Percentiles rank a stretch among this genome's conserved stretches.
Conservation (phyloP, 2,888 invertebrate species). For the Rotaria macrura region DNA sequence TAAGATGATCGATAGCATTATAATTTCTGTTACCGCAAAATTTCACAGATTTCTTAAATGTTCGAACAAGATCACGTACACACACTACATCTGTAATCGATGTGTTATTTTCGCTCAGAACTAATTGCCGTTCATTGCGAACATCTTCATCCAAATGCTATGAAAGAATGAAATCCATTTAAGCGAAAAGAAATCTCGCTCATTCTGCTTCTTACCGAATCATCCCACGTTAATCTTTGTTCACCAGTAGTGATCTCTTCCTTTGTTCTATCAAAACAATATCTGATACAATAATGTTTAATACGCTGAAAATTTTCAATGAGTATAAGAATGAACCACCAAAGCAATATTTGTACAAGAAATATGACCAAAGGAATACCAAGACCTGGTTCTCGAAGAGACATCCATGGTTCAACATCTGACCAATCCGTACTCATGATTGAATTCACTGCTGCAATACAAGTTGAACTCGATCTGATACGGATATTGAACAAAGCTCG, state of each 20-base stretch:
- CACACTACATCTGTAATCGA: neutral
- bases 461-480: neutral
- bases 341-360: neutral
- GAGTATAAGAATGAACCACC: neutral
- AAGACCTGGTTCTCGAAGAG: neutral
- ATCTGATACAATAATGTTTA: too few relatives aligned
- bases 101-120: neutral
- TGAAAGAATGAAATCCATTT: too few relatives aligned
- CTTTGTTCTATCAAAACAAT: too few relatives aligned
- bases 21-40: too few relatives aligned
- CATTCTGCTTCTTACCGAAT: too few relatives aligned
- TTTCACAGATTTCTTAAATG: constrained; percentile 26
- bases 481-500: constrained; percentile 23
- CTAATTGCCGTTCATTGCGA: neutral
- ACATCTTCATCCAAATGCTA: constrained; percentile 27
- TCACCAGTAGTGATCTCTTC: too few relatives aligned
- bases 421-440: constrained; percentile 6
- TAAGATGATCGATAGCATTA: constrained; percentile 51
- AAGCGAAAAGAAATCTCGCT: too few relatives aligned
- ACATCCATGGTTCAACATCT: neutral
- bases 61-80: neutral
- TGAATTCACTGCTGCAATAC: constrained; percentile 13
- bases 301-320: neutral
- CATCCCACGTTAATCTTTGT: too few relatives aligned
- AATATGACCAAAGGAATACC: neutral